Evolutionary conservation across 2,797 vertebrate species (phyloP).

Genomic region (Rhadinocentrus ornatus): DNA sequence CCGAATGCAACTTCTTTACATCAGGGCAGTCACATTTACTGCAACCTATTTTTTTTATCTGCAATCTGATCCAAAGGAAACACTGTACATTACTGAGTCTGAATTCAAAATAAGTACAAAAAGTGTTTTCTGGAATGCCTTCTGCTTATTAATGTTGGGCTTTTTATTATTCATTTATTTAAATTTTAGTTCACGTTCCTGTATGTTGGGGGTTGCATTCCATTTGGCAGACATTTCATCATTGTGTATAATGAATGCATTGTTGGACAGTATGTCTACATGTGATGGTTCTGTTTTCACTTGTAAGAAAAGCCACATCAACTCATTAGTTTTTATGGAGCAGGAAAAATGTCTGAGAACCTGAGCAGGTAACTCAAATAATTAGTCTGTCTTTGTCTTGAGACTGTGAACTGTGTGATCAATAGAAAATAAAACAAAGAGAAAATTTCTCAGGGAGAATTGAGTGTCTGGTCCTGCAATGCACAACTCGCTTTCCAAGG

Average conservation of each 20-base stretch:
- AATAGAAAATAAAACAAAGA: conserved; percentile 29
- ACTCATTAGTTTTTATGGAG: conserved; percentile 18
- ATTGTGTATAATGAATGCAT: background rate
- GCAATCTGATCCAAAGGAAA: background rate
- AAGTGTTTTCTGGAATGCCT: background rate
- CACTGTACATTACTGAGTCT: background rate
- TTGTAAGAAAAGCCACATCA: conserved; percentile 1
- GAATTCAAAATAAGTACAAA: background rate
- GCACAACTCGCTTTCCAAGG: conserved; percentile 62
- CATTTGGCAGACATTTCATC: conserved; percentile 1
- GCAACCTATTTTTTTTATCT: conserved; percentile 16
- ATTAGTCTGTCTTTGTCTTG: conserved; percentile 17
- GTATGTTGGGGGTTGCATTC: background rate
- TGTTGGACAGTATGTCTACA: background rate
- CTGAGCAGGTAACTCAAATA: conserved; percentile 18
- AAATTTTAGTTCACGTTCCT: background rate
- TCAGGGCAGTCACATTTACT: conserved; percentile 13
- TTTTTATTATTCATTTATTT: background rate
- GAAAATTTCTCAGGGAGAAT: conserved; percentile 25
- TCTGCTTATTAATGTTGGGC: background rate
- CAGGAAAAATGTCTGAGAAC: conserved; percentile 16
- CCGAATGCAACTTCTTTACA: conserved; percentile 15
- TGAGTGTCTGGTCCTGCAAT: conserved; percentile 40
- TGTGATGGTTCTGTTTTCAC: background rate
- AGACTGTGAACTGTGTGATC: conserved; percentile 19